Conservation (phyloP, 2,113 vertebrate genomes). For the Pipa parva region DNA sequence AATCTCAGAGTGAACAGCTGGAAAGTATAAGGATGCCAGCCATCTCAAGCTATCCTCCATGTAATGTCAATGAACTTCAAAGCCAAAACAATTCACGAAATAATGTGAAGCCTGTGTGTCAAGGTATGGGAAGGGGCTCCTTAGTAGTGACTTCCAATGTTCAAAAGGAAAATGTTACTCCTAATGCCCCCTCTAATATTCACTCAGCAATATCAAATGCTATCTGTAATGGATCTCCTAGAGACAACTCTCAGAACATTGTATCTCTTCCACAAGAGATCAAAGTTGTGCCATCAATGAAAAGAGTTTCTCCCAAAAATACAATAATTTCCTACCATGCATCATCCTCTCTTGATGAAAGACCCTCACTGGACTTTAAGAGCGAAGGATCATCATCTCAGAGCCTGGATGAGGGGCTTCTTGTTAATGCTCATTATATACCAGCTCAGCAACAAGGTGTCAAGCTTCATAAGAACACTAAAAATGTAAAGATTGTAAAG, state of each 20-base stretch:
- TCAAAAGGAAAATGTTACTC: constrained; percentile 58
- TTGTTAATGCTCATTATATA: constrained; percentile 65
- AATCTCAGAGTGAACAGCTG: constrained; percentile 58
- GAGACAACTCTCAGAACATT: constrained; percentile 49
- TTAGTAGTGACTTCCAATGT: constrained; percentile 37
- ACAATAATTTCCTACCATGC: constrained; percentile 22
- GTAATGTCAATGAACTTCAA: constrained; percentile 45
- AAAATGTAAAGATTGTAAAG: constrained; percentile 63
- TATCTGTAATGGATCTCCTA: constrained; percentile 51
- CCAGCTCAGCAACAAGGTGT: constrained; percentile 58
- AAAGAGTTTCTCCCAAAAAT: constrained; percentile 57
- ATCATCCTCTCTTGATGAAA: constrained; percentile 44
- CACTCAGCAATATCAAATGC: neutral
- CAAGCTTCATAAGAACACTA: constrained; percentile 63
- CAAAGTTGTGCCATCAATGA: constrained; percentile 56
- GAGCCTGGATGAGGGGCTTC: constrained; percentile 68
- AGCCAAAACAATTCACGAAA: constrained; percentile 56
- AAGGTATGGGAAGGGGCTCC: constrained; percentile 39
- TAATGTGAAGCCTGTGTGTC: constrained; percentile 46
- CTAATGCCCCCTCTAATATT: neutral
- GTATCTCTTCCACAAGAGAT: constrained; percentile 50
- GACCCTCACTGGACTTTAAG: constrained; percentile 60
- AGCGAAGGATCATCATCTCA: constrained; percentile 75
- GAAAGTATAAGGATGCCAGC: constrained; percentile 57
- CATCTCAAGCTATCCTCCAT: neutral